Base-by-base conservation (phyloP, 2,113 vertebrate genomes). In the Gasterosteus nipponicus region DNA sequence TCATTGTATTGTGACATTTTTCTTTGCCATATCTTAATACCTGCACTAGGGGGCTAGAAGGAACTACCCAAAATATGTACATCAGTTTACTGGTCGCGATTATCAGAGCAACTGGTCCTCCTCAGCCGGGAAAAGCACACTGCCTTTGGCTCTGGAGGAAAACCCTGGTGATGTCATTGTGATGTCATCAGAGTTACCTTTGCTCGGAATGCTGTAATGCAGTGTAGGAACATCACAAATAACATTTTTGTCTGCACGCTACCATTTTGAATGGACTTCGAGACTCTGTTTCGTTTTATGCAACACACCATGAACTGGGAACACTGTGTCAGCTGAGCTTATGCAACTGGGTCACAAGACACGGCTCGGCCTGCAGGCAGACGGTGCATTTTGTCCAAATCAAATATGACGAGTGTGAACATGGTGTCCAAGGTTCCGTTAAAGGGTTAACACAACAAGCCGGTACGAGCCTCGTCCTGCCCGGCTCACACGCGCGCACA, bases 361-460 rank as follows among this genome's bases (percentile, higher is more conserved):
- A 3, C 44, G 26, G 51, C 29, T 64, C 61, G 18, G 53, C 76
- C 74, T 62, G 41, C 57, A 78, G 58, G 83, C 77, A 82, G 47
- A 77, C 44, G 76, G 49, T 42, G 33, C 35, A 54, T 71, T 78
- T 33, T 71, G 54, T 54, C 5, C 7, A 15, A 65, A 61, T 72
- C 11, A 72, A 46, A 73, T 33, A 22, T 53, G 47, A 80, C n/a
- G 11, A 77, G 63, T 61, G 46, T 54, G 67, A 39, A 83, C 68
- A 84, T 35, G 3, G 11, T 76, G 80, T 81, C 35, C 80, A 61
- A 47, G 26, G 44, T 42, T 47, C 60, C 71, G 65, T 16, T 39
- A 65, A 84, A 84, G 82, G 65, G 83, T 84, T 90, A 89, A 88
- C 68, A 78, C 38, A 74, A 60, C 47, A 42, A 75, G 65, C 62